Evolutionary conservation across 1,140 invertebrate species (phyloP), one percentile per base, ranked within the genome.

Genomic region (Nomia melanderi): DNA sequence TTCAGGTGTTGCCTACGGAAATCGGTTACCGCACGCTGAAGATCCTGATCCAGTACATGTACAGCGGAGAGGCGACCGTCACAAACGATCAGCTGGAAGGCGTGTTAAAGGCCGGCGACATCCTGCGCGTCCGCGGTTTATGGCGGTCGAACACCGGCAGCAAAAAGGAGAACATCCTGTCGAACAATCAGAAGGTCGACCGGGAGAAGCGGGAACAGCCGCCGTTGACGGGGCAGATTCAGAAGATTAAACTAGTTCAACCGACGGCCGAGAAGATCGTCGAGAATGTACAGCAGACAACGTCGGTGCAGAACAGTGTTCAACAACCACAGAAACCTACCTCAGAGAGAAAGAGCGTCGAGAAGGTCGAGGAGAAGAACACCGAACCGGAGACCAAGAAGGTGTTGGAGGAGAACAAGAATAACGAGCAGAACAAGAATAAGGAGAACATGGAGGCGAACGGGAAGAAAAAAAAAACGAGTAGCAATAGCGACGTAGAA

Each of bases 31-130:
- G 95, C 74, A 96, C 96, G 2, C 90, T 97, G 69, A 96, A 96
- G 88, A 96, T 96, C 65, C 92, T 97, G 1, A 95, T 97, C n/a
- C 95, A 96, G 86, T 97, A 97, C 87, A 97, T 97, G 96, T 97
- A 97, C 90, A 96, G 93, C 90, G 96, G 96, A 3, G 96, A 97
- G 92, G 96, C 96, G 33, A 97, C 96, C 25, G 96, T 97, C 9
- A 96, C 96, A 70, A 96, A 97, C 90, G 96, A 96, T 87, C 96
- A 97, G 33, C 87, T 97, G 57, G 96, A 96, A 83, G 95, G 94
- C 69, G 96, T 97, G 1, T 85, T 97, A 53, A 95, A 95, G 88
- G 96, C 96, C 0, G 96, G 96, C 0, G 96, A 97, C 86, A 94
- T 96, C 8, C 86, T 97, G 0, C 95, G 96, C 85, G 95, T 97